A percentile compares a stretch with the other conserved stretches of the same genome.
These are phyloP conservation scores for Chrysodeixis includens DNA, from an alignment of 2,888 invertebrate genomes.

Conservation along the genomic window DNA sequence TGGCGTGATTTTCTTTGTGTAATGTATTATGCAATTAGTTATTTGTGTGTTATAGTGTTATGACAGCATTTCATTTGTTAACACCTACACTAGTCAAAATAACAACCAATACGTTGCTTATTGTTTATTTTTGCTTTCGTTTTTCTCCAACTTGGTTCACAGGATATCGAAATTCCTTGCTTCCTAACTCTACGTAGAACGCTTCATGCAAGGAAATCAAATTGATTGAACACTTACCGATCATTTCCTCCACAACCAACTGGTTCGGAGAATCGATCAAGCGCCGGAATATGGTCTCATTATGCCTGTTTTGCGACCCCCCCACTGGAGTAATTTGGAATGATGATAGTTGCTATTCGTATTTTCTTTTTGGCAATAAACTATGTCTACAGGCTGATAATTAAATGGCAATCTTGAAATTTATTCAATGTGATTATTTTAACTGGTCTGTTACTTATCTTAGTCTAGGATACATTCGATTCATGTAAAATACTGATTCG, in stretches of 20 bases:
- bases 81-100: no score
- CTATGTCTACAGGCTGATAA: background rate
- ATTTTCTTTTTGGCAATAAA: background rate
- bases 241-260: constrained; percentile 37
- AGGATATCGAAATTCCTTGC: constrained; percentile 34
- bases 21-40: background rate
- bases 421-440: background rate
- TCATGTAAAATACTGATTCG: background rate
- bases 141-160: constrained; percentile 14
- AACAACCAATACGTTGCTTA: no score
- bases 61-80: background rate
- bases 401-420: background rate
- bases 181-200: constrained; percentile 29
- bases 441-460: background rate
- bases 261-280: constrained; percentile 37
- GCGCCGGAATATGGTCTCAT: constrained; percentile 7
- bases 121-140: no score
- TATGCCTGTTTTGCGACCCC: constrained; percentile 24
- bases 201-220: constrained; percentile 39
- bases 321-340: constrained; percentile 30
- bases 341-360: background rate
- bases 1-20: constrained; percentile 2
- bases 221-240: constrained; percentile 41
- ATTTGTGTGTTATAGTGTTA: background rate
- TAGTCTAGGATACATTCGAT: background rate